Evolutionary conservation across 2,113 vertebrate species (phyloP).

Genomic region (Tapirus terrestris): DNA sequence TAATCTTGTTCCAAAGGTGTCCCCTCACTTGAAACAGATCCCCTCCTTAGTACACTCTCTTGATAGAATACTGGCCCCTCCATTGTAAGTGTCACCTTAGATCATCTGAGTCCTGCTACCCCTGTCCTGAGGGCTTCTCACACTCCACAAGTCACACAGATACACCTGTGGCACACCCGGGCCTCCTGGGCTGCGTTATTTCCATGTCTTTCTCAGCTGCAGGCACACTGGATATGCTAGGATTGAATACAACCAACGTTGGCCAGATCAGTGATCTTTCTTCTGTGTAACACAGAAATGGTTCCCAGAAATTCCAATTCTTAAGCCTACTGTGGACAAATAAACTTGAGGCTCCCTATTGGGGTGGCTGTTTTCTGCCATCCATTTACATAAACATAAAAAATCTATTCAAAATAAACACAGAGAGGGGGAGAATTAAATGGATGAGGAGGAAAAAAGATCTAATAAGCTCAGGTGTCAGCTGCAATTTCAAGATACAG

Average conservation of each 20-base stretch:
- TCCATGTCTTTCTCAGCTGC: background rate
- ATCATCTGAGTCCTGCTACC: background rate
- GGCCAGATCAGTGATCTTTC: background rate
- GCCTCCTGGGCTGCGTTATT: background rate
- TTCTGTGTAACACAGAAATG: background rate
- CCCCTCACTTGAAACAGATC: no score
- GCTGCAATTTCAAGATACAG: background rate
- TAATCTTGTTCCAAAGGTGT: background rate
- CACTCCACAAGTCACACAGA: background rate
- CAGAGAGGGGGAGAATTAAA: background rate
- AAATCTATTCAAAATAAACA: background rate
- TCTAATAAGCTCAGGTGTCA: background rate
- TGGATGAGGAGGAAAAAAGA: background rate
- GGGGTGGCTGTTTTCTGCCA: background rate
- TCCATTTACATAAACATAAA: background rate
- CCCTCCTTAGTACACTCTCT: background rate
- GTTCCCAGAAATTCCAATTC: background rate
- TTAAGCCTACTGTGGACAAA: background rate
- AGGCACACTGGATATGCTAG: background rate
- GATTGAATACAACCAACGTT: background rate
- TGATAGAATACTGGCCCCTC: background rate
- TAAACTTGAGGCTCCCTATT: background rate
- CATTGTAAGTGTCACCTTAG: background rate
- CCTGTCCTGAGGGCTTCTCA: background rate
- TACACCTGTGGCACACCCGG: no score